A percentile compares a stretch with the other conserved stretches of the same genome.
phyloP scores from a whole-genome alignment of 2,113 vertebrate genomes.

The Nothoprocta perdicaria region DNA sequence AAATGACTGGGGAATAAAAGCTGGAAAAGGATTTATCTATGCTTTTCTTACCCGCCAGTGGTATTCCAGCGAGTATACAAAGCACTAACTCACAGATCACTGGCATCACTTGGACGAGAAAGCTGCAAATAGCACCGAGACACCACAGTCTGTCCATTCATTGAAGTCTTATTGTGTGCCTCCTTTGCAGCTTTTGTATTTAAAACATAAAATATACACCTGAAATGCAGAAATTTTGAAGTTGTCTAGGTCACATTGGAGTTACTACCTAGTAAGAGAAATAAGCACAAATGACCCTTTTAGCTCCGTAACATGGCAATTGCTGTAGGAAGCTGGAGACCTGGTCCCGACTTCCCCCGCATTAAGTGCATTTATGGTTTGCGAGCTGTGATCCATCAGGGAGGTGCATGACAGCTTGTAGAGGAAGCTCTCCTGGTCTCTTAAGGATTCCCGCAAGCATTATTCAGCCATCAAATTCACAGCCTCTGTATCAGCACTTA shows the following conservation, averaged over 20 bases:
- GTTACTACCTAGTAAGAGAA: background rate
- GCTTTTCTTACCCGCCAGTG: background rate
- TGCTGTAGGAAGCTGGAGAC: background rate
- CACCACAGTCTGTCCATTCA: background rate
- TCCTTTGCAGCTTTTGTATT: background rate
- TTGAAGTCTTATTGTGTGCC: background rate
- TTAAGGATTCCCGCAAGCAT: slow-evolving; percentile 46
- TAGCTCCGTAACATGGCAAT: background rate
- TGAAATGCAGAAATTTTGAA: background rate
- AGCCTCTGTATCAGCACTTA: slow-evolving; percentile 67
- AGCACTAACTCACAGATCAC: background rate
- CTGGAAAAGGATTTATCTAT: background rate
- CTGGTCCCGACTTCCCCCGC: slow-evolving; percentile 6
- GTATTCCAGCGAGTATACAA: background rate
- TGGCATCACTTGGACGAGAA: background rate
- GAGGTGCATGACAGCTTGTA: slow-evolving; percentile 41
- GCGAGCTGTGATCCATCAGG: slow-evolving; percentile 56
- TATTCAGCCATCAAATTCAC: slow-evolving; percentile 55
- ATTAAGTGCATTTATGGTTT: slow-evolving; percentile 48
- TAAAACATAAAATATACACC: background rate
- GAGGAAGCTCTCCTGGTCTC: slow-evolving; percentile 47
- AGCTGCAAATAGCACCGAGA: background rate
- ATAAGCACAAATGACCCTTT: background rate
- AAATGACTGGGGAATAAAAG: background rate
- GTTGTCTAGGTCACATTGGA: background rate